Conservation (phyloP, 2,797 vertebrate genomes). For the Ceyx erithaca region DNA sequence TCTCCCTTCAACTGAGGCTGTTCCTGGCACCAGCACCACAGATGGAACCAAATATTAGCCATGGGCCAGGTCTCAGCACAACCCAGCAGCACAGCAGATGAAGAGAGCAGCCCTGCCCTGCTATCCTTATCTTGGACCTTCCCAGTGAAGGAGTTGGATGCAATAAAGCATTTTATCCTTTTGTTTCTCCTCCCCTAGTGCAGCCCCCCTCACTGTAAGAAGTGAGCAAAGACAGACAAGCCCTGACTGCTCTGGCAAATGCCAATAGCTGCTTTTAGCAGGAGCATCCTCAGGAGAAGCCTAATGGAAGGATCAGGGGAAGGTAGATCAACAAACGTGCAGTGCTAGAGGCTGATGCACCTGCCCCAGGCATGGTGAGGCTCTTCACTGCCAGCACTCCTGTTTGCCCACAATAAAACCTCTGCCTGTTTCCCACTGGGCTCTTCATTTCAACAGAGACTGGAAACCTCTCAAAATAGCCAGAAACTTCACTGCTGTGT, state of each 20-base stretch:
- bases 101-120: not conserved
- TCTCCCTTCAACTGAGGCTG: not conserved
- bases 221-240: accelerated
- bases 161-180: not conserved
- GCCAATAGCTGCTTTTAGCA: not conserved
- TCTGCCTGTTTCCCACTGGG: not conserved
- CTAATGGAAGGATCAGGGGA: not conserved
- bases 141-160: not conserved
- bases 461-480: not conserved
- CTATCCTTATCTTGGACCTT: not conserved
- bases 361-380: accelerated
- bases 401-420: not conserved
- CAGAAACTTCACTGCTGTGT: not conserved
- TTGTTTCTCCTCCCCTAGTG: not conserved
- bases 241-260: not conserved
- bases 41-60: not conserved
- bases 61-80: not conserved
- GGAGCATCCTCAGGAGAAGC: not conserved
- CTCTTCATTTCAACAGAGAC: not conserved
- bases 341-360: not conserved
- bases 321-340: not conserved
- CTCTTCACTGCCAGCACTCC: not conserved
- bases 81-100: accelerated
- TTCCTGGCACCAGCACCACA: not conserved
- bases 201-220: accelerated